These are phyloP conservation scores for Steromphala cineraria DNA, from an alignment of 2,888 invertebrate genomes.

Conservation along the genomic window DNA sequence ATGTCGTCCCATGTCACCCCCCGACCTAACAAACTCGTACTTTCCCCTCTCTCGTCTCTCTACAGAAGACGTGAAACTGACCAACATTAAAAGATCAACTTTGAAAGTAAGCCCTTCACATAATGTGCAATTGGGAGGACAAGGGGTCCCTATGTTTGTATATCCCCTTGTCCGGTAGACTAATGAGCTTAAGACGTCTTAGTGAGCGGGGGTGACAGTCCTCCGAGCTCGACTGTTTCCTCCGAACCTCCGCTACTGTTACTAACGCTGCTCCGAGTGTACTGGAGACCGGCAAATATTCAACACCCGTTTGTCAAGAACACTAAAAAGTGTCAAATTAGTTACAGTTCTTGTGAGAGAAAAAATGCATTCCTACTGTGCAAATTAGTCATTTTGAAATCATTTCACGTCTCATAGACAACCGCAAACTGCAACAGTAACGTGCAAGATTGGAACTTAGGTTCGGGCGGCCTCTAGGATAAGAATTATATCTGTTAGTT, in stretches of 20 bases:
- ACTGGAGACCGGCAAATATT: neutral
- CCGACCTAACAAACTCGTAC: too few relatives aligned
- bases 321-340: slow-evolving; percentile 6
- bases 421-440: too few relatives aligned
- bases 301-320: slow-evolving; percentile 10
- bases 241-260: neutral
- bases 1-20: neutral
- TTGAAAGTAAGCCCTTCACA: slow-evolving; percentile 12
- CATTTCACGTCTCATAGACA: neutral
- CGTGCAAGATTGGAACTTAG: too few relatives aligned
- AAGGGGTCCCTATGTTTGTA: slow-evolving; percentile 1
- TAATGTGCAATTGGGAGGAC: slow-evolving; percentile 18
- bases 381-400: neutral
- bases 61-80: neutral
- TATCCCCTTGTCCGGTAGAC: neutral
- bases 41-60: too few relatives aligned
- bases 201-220: slow-evolving; percentile 7
- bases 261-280: neutral
- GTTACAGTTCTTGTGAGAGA: neutral
- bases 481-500: too few relatives aligned
- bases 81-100: slow-evolving; percentile 17
- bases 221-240: neutral
- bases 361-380: neutral
- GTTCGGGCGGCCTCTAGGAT: too few relatives aligned
- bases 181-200: slow-evolving; percentile 18